Evolutionary conservation across 2,113 vertebrate genomes (phyloP), one percentile per base, ranked within the genome.

Genomic region (Cynoglossus semilaevis): DNA sequence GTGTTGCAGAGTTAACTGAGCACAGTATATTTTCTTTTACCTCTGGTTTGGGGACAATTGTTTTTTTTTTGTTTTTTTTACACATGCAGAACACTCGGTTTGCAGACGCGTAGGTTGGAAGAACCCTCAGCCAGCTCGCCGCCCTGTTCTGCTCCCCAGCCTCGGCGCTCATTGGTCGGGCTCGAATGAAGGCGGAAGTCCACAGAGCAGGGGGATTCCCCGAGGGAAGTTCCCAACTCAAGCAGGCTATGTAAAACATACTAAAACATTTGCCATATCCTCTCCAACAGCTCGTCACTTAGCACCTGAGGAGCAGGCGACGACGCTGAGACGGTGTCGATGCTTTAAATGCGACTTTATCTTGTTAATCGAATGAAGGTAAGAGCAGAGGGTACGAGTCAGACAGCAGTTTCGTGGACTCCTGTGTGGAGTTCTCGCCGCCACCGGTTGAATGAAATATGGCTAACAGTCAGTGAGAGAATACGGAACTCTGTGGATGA

Each of bases 201-300:
- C 59, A 62, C 71, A 76, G 84, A 71, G 68, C 74, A 29, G 51
- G 90, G 90, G 91, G 91, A 91, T 92, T 92, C 91, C 91, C 91
- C 91, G 91, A 88, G 89, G 91, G 91, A 92, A 92, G 89, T 92
- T 92, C 91, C 91, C 91, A 89, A 86, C 81, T 88, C 87, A 57
- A 76, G 72, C 72, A 74, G 85, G 84, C 84, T 83, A 85, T 83
- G 85, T 86, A 84, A 88, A 88, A 91, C 85, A 84, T 73, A 82
- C 84, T 72, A 49, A 19, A 49, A 49, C 19, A 29, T 4, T 66
- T 78, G 60, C 83, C 81, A 88, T 88, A 90, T 92, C 87, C 88
- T 89, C 88, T 76, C 48, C 37, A 18, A 67, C 66, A 69, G 63
- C 58, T 74, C 66, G 54, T 65, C 81, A 77, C 75, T 74, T 51